Evolutionary conservation across 2,797 vertebrate genomes (phyloP).

Genomic region (Cynopterus sphinx): DNA sequence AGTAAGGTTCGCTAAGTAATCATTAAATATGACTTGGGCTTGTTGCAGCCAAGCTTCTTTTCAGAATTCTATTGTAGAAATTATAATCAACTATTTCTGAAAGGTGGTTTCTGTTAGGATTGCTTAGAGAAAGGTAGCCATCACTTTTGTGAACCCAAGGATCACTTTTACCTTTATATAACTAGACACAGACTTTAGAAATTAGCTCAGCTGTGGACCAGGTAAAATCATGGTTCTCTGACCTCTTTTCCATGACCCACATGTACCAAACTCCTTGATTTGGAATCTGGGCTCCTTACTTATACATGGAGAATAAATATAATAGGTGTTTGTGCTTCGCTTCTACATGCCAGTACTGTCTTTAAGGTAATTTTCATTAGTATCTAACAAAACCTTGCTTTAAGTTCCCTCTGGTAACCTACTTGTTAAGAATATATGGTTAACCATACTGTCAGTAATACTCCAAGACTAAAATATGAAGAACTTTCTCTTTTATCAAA

Average conservation of each 20-base stretch:
- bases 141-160: background rate
- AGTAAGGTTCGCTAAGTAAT: background rate
- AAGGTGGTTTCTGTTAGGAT: background rate
- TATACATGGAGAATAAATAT: background rate
- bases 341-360: background rate
- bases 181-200: background rate
- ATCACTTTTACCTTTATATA: background rate
- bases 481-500: background rate
- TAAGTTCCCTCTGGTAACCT: background rate
- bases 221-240: background rate
- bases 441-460: background rate
- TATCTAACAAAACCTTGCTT: background rate
- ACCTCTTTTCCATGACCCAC: background rate
- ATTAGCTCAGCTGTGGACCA: background rate
- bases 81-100: background rate
- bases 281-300: background rate
- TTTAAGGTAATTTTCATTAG: background rate
- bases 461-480: constrained; percentile 13
- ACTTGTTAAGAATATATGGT: background rate
- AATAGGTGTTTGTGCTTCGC: background rate
- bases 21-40: background rate
- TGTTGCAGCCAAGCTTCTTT: background rate
- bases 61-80: background rate
- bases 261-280: background rate
- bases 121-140: background rate